A percentile compares a stretch with the other conserved stretches of the same genome.
These are phyloP conservation scores for Drosophila mimetica DNA, from an alignment of 2,888 invertebrate species.

Conservation along the genomic window DNA sequence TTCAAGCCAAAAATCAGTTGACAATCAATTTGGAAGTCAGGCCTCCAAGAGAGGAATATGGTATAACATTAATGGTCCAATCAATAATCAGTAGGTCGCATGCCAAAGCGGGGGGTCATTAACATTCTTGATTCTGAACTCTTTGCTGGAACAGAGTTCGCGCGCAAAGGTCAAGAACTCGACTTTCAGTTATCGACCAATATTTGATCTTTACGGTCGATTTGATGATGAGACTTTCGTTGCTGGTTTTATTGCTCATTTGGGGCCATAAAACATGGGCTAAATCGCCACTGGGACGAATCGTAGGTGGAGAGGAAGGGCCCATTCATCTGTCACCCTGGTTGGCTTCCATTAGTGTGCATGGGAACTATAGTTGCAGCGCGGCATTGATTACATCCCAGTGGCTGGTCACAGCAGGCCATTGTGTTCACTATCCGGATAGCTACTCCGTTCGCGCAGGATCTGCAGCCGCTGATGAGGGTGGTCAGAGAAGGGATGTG, in stretches of 20 bases:
- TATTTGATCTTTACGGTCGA: slow-evolving; percentile 14
- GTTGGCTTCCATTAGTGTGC: slow-evolving; percentile 78
- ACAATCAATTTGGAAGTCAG: not conserved
- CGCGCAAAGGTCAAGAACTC: slow-evolving; percentile 31
- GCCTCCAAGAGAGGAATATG: not conserved
- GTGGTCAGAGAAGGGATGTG: slow-evolving; percentile 20
- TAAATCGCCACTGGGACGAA: slow-evolving; percentile 48
- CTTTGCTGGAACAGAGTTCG: slow-evolving; percentile 3
- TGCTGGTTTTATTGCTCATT: slow-evolving; percentile 26
- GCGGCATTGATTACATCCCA: slow-evolving; percentile 46
- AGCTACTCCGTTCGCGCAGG: slow-evolving; percentile 37
- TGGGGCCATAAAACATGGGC: slow-evolving; percentile 17
- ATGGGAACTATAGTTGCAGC: slow-evolving; percentile 80
- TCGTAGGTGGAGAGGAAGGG: slow-evolving; percentile 81
- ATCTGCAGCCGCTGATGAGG: slow-evolving; percentile 4
- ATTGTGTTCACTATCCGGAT: slow-evolving; percentile 31
- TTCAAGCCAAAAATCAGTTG: no score
- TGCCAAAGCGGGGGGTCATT: slow-evolving; percentile 22
- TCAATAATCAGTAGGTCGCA: slow-evolving; percentile 28
- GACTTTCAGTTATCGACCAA: slow-evolving; percentile 17
- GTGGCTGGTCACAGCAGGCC: slow-evolving; percentile 44
- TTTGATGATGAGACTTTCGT: slow-evolving; percentile 17
- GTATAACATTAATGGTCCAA: not conserved
- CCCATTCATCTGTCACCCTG: slow-evolving; percentile 81
- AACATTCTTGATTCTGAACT: slow-evolving; percentile 21